Evolutionary conservation across 1,140 invertebrate genomes (phyloP), one percentile per base, ranked within the genome.

Genomic region (Bilobella aurantiaca): DNA sequence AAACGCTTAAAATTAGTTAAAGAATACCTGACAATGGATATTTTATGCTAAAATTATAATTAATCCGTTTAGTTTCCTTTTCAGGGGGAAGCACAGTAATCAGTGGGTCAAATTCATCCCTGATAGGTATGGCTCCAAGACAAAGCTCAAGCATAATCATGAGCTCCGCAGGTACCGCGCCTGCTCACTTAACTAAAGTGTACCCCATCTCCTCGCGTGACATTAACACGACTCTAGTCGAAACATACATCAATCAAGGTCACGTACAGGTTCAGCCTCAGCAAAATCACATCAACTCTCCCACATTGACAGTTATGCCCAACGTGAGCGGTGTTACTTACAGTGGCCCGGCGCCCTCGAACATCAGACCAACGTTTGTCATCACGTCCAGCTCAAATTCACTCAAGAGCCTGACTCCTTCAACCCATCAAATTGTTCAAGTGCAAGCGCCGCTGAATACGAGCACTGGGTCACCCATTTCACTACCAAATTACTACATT

Each of bases 71-170:
- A 18, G 18, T 42, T 42, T 42, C 34, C 8, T 42, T 42, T 42
- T 23, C 49, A 53, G 49, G 49, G 21, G 49, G 49, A 16, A 53
- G 12, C 5, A 53, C 49, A 18, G 49, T 53, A 53, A 53, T 53
- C 14, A 27, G 12, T 29, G 57, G 57, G 8, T 2, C 61, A 34
- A 70, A 62, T 53, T 62, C 64, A 0, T 68, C 71, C 3, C 64
- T 73, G 5, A 67, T 73, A 30, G 66, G 66, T 21, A 60, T 73
- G n/a, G 60, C 68, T 2, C 68, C 71, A 1, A 66, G 64, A 57
- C 64, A 64, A 64, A 64, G 65, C 3, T 62, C 71, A 16, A 71
- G 60, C 47, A 32, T 72, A 21, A 68, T 69, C 16, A 69, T 72
- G 68, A 68, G 63, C 31, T 67, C 68, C 2, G 67, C 64, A 30